Percentiles rank a stretch among this genome's conserved stretches.
Evolutionary conservation across 2,113 vertebrate genomes (phyloP).

Genomic region (Columbina picui): DNA sequence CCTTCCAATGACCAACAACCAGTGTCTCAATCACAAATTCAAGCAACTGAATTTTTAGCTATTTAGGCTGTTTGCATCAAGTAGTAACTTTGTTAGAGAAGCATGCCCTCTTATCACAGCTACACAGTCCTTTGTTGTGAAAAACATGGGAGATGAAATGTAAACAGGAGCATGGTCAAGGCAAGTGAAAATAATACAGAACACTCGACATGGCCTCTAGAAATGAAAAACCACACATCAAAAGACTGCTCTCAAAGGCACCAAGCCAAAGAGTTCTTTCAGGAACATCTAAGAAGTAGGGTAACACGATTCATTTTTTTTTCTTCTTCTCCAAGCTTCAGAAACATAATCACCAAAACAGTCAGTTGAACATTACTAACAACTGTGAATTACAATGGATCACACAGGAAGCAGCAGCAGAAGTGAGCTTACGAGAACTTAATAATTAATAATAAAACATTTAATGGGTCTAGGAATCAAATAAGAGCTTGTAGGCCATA

Average conservation of each 20-base stretch:
- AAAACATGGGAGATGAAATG: background rate
- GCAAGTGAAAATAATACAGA: background rate
- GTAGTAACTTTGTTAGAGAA: background rate
- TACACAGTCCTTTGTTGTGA: background rate
- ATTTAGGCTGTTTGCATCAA: background rate
- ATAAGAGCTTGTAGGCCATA: background rate
- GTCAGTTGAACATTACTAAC: background rate
- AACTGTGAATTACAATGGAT: background rate
- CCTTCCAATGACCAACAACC: background rate
- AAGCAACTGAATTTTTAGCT: background rate
- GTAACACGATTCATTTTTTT: accelerated
- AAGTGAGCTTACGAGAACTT: background rate
- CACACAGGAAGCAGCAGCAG: background rate
- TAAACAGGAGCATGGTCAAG: background rate
- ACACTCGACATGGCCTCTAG: background rate
- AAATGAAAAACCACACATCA: background rate
- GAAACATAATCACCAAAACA: background rate
- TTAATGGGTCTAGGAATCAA: background rate
- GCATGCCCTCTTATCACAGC: background rate
- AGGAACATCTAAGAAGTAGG: background rate
- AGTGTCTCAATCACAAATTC: background rate
- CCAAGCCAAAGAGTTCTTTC: background rate
- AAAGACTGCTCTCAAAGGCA: background rate
- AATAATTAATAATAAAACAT: too few relatives aligned
- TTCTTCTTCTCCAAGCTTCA: background rate